These are phyloP conservation scores for Strigamia maritima DNA, from an alignment of 2,888 invertebrate genomes.

Conservation along the genomic window DNA sequence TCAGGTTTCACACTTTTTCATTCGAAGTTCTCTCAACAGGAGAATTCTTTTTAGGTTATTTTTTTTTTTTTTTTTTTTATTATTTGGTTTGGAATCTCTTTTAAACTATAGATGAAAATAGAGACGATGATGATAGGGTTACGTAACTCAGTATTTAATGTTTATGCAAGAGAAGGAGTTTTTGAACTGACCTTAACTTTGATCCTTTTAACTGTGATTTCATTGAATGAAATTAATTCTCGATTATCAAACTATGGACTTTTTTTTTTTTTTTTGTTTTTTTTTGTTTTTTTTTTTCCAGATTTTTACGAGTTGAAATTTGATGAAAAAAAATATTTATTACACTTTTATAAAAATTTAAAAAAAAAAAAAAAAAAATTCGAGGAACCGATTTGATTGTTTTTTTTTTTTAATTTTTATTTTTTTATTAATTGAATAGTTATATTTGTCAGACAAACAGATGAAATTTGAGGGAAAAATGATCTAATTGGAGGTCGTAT, in stretches of 20 bases:
- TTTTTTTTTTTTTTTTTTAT: background rate
- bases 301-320: background rate
- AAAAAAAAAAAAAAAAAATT: no score
- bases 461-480: no score
- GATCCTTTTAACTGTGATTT: background rate
- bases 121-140: background rate
- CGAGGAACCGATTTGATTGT: no score
- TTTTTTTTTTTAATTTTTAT: no score
- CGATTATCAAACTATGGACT: background rate
- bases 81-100: no score
- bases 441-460: no score
- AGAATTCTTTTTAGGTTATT: background rate
- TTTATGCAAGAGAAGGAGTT: background rate
- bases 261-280: background rate
- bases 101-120: background rate
- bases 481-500: constrained; percentile 24
- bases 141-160: background rate
- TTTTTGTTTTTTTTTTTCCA: no score
- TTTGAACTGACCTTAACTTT: constrained; percentile 17
- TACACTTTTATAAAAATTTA: no score
- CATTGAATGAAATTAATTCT: constrained; percentile 3
- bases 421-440: no score
- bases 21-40: background rate
- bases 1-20: background rate
- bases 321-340: no score